Conservation (phyloP, 2,888 invertebrate species). For the Ornithoptera priamus region DNA sequence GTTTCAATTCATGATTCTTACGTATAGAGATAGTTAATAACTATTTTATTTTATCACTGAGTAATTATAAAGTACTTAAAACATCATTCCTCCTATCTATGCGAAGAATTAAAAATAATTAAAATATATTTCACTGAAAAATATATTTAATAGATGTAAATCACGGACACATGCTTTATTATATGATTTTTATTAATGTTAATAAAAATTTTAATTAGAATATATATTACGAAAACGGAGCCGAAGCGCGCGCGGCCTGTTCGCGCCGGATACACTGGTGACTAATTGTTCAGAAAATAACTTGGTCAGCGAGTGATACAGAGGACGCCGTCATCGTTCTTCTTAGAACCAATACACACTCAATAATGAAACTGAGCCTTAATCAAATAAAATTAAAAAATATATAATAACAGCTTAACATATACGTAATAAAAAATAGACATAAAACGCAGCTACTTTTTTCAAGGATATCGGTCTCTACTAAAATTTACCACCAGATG, state of each 20-base stretch:
- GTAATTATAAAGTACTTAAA: slow-evolving; percentile 17
- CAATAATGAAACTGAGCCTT: slow-evolving; percentile 35
- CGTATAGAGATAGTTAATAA: slow-evolving; percentile 11
- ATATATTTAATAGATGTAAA: not conserved
- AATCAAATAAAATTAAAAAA: not conserved
- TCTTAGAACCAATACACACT: slow-evolving; percentile 68
- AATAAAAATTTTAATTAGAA: not conserved
- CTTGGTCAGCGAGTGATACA: slow-evolving; percentile 76
- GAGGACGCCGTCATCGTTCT: slow-evolving; percentile 65
- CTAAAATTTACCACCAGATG: no score
- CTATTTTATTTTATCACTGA: slow-evolving; percentile 6
- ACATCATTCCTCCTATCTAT: not conserved
- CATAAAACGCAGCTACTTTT: not conserved
- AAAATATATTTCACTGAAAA: not conserved
- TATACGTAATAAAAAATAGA: no score
- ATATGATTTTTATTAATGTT: not conserved
- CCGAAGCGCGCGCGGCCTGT: slow-evolving; percentile 49
- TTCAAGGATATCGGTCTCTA: not conserved
- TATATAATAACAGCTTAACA: not conserved
- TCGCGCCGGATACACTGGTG: slow-evolving; percentile 76
- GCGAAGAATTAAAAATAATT: not conserved
- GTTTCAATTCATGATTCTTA: not conserved
- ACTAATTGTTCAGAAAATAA: slow-evolving; percentile 79
- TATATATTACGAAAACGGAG: slow-evolving; percentile 27
- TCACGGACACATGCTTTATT: not conserved